A percentile compares a stretch with the other conserved stretches of the same genome.
Evolutionary conservation across 2,113 vertebrate species (phyloP).

Genomic region (Lycocorax pyrrhopterus): DNA sequence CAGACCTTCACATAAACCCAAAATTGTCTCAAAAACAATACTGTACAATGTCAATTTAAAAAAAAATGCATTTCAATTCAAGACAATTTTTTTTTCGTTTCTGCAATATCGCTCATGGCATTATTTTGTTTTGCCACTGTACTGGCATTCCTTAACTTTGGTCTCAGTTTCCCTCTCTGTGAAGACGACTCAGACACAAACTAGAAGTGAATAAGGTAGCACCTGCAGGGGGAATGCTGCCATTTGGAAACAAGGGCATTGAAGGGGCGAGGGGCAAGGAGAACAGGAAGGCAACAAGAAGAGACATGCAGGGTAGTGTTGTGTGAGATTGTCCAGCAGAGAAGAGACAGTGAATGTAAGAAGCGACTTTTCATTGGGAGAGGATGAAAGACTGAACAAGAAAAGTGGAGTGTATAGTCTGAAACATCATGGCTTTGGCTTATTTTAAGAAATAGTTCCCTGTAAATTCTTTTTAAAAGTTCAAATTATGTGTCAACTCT

Average conservation of each 20-base stretch:
- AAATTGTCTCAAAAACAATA: not conserved
- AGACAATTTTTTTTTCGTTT: not conserved
- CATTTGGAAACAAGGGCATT: not conserved
- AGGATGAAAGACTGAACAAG: not conserved
- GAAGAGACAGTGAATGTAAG: not conserved
- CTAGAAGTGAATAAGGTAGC: not conserved
- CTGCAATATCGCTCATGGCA: not conserved
- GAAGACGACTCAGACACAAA: not conserved
- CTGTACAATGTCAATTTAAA: not conserved
- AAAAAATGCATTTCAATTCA: not conserved
- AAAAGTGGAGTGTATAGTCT: not conserved
- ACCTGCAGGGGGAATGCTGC: not conserved
- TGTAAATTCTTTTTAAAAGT: not conserved
- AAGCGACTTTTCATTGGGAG: not conserved
- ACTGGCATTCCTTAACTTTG: not conserved
- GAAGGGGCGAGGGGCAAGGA: fast-evolving
- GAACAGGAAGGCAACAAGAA: not conserved
- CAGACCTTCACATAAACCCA: not conserved
- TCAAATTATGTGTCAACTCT: not conserved
- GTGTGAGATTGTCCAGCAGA: not conserved
- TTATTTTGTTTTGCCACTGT: not conserved
- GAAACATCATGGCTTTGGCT: not conserved
- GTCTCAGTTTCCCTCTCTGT: not conserved
- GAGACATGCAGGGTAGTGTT: not conserved
- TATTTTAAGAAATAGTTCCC: not conserved